Conservation (phyloP, 2,888 invertebrate genomes). For the Sarcophaga variegata region DNA sequence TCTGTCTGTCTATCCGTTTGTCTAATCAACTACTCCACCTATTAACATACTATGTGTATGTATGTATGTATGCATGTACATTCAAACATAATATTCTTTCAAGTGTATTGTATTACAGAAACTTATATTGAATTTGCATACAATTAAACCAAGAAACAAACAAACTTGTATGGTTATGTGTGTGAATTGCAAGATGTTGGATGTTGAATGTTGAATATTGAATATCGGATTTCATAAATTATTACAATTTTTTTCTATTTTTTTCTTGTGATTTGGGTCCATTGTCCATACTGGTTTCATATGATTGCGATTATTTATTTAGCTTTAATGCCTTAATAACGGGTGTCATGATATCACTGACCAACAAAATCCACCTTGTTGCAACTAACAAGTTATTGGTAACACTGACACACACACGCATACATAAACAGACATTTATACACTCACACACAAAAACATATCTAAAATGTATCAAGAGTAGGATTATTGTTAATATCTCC, state of each 20-base stretch:
- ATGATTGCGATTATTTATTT: slow-evolving; percentile 53
- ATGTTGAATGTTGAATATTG: slow-evolving; percentile 22
- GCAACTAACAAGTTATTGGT: slow-evolving; percentile 52
- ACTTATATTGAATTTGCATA: slow-evolving; percentile 54
- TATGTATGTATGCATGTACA: background rate
- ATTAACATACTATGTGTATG: slow-evolving; percentile 43
- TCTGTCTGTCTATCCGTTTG: background rate
- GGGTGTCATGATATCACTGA: slow-evolving; percentile 69
- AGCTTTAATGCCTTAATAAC: slow-evolving; percentile 60
- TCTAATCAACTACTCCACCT: slow-evolving; percentile 10
- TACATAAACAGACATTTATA: background rate
- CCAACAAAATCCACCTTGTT: slow-evolving; percentile 65
- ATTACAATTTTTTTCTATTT: slow-evolving; percentile 31
- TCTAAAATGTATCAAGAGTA: slow-evolving; percentile 5
- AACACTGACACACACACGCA: slow-evolving; percentile 19
- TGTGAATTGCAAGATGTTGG: slow-evolving; percentile 59
- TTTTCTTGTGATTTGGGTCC: slow-evolving; percentile 21
- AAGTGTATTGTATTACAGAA: slow-evolving; percentile 35
- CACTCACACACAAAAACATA: background rate
- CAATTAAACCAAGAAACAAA: background rate
- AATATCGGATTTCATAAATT: slow-evolving; percentile 63
- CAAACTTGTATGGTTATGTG: background rate
- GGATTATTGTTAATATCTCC: slow-evolving; percentile 24
- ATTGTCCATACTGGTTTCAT: slow-evolving; percentile 60
- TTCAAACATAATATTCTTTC: background rate